A percentile compares a stretch with the other conserved stretches of the same genome.
Conservation (phyloP, 2,888 invertebrate species). For the Ectemnius lituratus region DNA sequence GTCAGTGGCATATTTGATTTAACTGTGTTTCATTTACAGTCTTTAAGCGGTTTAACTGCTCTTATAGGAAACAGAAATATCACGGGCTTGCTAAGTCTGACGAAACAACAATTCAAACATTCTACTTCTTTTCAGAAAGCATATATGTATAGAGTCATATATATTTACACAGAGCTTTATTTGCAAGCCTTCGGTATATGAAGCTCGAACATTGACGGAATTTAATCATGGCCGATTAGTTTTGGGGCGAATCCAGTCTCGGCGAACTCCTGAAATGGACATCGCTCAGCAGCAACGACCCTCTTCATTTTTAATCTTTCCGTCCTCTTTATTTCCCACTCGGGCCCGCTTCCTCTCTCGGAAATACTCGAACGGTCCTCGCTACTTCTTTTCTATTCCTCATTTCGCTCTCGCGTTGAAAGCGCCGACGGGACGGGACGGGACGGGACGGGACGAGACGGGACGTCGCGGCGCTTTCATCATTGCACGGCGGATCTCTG, state of each 20-base stretch:
- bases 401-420: slow-evolving; percentile 30
- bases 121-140: no score
- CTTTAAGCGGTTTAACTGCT: no score
- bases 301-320: slow-evolving; percentile 40
- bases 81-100: no score
- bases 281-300: slow-evolving; percentile 14
- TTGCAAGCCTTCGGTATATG: no score
- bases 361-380: slow-evolving; percentile 1
- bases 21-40: no score
- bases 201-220: no score
- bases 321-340: slow-evolving; percentile 23
- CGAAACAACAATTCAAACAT: no score
- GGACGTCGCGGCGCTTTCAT: slow-evolving; percentile 39
- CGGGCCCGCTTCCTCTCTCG: neutral
- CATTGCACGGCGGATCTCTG: slow-evolving; percentile 22
- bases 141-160: no score
- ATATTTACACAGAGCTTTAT: no score
- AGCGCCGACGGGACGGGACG: no score
- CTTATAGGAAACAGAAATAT: no score
- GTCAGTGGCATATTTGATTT: no score
- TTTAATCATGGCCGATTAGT: slow-evolving; percentile 12
- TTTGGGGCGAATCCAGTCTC: slow-evolving; percentile 58
- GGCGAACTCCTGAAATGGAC: slow-evolving; percentile 37
- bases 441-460: neutral
- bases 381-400: slow-evolving; percentile 18